These are phyloP conservation scores for Apolygus lucorum DNA, from an alignment of 1,140 invertebrate species.

Conservation along the genomic window DNA sequence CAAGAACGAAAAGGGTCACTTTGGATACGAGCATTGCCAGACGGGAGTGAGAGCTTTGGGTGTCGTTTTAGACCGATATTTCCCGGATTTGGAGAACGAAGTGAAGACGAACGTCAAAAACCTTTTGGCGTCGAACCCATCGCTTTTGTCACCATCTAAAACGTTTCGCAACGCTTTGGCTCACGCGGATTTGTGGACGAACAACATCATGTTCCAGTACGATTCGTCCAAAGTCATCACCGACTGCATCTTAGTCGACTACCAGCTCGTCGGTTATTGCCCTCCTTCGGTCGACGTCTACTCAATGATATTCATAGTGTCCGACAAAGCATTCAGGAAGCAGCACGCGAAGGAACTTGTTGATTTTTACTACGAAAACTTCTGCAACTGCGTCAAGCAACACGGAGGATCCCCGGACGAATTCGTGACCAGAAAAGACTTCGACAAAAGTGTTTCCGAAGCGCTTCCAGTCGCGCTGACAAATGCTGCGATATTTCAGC, in stretches of 20 bases:
- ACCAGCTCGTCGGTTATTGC: constrained; percentile 19
- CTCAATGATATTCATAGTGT: background rate
- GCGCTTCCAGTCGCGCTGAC: background rate
- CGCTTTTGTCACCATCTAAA: background rate
- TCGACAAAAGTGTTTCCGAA: constrained; percentile 7
- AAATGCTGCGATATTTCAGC: constrained; percentile 17
- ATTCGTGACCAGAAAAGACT: constrained; percentile 14
- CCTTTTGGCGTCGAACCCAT: background rate
- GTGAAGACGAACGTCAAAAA: background rate
- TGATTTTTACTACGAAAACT: background rate
- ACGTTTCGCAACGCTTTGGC: constrained; percentile 13
- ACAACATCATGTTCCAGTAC: constrained; percentile 24
- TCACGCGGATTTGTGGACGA: constrained; percentile 17
- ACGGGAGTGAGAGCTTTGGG: background rate
- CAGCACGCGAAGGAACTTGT: background rate
- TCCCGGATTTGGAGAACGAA: background rate
- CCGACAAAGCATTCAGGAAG: background rate
- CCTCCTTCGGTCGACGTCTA: constrained; percentile 20
- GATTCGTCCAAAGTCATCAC: background rate
- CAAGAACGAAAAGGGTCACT: background rate
- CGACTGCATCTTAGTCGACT: constrained; percentile 2
- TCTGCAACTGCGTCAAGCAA: background rate
- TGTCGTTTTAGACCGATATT: background rate
- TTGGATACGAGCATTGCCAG: background rate
- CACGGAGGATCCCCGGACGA: background rate